These are phyloP conservation scores for Glandiceps talaboti DNA, from an alignment of 53 echinoderm and acorn worm species.

Conservation along the genomic window DNA sequence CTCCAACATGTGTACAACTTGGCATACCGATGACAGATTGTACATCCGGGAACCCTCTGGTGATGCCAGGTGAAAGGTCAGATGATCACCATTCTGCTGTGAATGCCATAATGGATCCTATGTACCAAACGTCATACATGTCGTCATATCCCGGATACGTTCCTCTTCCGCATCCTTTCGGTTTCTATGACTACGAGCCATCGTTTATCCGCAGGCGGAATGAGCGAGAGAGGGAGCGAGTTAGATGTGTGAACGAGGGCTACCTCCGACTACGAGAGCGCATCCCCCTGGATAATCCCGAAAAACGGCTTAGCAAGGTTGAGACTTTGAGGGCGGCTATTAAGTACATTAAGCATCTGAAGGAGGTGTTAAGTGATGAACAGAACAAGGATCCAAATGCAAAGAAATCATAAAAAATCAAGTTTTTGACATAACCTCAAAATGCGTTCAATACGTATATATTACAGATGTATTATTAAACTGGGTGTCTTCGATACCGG, in stretches of 20 bases:
- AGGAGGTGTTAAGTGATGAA: slow-evolving; percentile 44
- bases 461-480: no score
- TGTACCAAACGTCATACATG: slow-evolving; percentile 82
- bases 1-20: slow-evolving; percentile 93
- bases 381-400: neutral
- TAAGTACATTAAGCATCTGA: slow-evolving; percentile 84
- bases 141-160: slow-evolving; percentile 85
- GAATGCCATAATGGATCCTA: slow-evolving; percentile 38
- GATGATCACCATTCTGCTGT: slow-evolving; percentile 26
- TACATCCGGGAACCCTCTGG: slow-evolving; percentile 55
- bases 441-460: no score
- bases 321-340: slow-evolving; percentile 87
- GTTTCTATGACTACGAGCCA: slow-evolving; percentile 96
- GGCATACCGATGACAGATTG: slow-evolving; percentile 96
- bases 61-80: slow-evolving; percentile 45
- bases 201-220: slow-evolving; percentile 90
- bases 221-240: slow-evolving; percentile 90
- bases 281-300: slow-evolving; percentile 80
- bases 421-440: no score
- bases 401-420: neutral
- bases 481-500: no score
- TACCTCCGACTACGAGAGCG: slow-evolving; percentile 89
- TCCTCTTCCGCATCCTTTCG: slow-evolving; percentile 88
- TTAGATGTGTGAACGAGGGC: slow-evolving; percentile 94
- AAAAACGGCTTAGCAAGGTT: slow-evolving; percentile 93